phyloP scores from a whole-genome alignment of 2,113 vertebrate genomes.

The Benitochromis conjunctus region DNA sequence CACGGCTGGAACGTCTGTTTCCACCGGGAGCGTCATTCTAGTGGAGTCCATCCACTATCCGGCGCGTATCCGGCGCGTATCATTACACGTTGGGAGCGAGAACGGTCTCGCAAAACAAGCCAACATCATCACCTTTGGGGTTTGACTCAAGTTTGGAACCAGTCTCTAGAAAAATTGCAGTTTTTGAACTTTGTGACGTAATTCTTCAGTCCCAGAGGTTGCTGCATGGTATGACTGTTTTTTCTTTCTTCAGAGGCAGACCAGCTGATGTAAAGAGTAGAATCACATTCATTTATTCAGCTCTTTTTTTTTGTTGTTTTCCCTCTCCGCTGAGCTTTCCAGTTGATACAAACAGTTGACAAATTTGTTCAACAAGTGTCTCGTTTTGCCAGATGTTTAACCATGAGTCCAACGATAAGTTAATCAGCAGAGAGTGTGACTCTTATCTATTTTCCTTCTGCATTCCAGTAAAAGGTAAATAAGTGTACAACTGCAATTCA shows the following conservation, averaged over 20 bases:
- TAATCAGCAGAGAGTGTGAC: not conserved
- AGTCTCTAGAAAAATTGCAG: not conserved
- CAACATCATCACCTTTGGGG: too few species aligned
- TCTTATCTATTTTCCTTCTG: not conserved
- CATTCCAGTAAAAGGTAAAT: not conserved
- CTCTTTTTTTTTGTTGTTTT: too few species aligned
- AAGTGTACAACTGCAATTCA: not conserved
- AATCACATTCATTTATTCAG: conserved; percentile 7
- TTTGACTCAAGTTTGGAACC: not conserved
- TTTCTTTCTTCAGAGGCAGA: not conserved
- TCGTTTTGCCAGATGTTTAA: conserved; percentile 16
- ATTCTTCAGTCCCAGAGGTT: not conserved
- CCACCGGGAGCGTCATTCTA: too few species aligned
- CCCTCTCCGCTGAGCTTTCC: not conserved
- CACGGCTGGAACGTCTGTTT: too few species aligned
- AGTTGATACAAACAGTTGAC: not conserved
- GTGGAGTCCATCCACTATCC: too few species aligned
- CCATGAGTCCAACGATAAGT: not conserved
- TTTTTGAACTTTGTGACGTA: not conserved
- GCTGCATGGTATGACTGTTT: not conserved
- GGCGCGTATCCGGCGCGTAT: too few species aligned
- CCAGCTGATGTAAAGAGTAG: not conserved
- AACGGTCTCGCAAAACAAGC: too few species aligned
- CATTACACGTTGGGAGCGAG: too few species aligned
- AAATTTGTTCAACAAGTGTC: not conserved